Evolutionary conservation across 2,113 vertebrate genomes (phyloP), one percentile per base, ranked within the genome.

Genomic region (Toxostoma redivivum): DNA sequence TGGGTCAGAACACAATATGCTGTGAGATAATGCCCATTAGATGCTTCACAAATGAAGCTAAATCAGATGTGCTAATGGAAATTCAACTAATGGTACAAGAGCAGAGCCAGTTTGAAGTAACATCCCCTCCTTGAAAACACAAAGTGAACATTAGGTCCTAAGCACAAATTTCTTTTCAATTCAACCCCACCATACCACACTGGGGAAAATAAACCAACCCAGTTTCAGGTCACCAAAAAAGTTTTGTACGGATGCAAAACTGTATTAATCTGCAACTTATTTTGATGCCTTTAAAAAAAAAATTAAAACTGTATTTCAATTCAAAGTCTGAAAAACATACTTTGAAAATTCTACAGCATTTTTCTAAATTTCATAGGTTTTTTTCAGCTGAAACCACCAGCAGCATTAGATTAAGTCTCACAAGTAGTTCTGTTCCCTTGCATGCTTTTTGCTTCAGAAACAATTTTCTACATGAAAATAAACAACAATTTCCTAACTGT

Each of bases 101-200:
- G 28, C 28, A 87, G 31, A 81, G 17, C 18, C 57, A 71, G 10
- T 18, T 33, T 54, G 27, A 90, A 82, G 53, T 37, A 76, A 47
- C 11, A 47, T 15, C 3, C 10, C 9, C 19, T 35, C 64, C 48
- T 31, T 35, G 24, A 72, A 76, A 60, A 50, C 6, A 48, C 22
- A 21, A 60, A 38, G 31, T 25, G 7, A 73, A 33, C 15, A 17
- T 35, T 3, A 40, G 13, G 22, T 35, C 47, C 38, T 45, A 67
- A 70, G 47, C 23, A 65, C 12, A 31, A 69, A n/a, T 5, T 89
- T 57, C 25, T 58, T 81, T 58, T 27, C 30, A 69, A 85, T 50
- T 61, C 40, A 56, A 20, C 8, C 40, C 10, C 0, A 0, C 17
- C 30, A 9, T 24, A 35, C 7, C 17, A 45, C 20, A 81, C 3